Percentiles rank a stretch among this genome's conserved stretches.
These are phyloP conservation scores for Arctopsyche grandis DNA, from an alignment of 1,140 invertebrate genomes.

Conservation along the genomic window DNA sequence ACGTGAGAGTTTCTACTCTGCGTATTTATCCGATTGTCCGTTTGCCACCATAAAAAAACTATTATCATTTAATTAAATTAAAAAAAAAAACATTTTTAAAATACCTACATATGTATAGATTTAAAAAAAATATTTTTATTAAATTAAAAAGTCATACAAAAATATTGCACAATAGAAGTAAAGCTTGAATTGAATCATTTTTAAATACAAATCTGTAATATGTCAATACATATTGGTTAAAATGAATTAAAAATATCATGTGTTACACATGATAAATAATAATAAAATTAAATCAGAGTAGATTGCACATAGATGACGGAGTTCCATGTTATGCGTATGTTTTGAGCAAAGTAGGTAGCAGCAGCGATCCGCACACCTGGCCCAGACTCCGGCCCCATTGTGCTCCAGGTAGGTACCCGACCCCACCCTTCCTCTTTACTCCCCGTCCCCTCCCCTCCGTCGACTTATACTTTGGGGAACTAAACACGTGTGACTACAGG, in stretches of 20 bases:
- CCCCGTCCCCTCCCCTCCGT: background rate
- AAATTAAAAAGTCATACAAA: no score
- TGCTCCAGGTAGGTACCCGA: constrained; percentile 36
- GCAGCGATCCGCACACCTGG: constrained; percentile 38
- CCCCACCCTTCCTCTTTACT: background rate
- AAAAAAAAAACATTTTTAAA: no score
- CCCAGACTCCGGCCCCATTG: constrained; percentile 38
- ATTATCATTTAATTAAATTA: background rate
- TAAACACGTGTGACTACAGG: constrained; percentile 36
- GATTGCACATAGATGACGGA: constrained; percentile 11
- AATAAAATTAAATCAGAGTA: no score
- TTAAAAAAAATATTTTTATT: no score
- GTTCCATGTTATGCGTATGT: constrained; percentile 32
- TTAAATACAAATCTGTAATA: no score
- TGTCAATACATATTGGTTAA: no score
- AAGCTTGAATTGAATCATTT: no score
- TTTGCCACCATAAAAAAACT: background rate
- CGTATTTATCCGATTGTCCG: constrained; percentile 11
- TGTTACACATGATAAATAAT: no score
- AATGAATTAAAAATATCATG: no score
- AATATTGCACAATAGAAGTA: no score
- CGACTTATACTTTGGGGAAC: constrained; percentile 32
- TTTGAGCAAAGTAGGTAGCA: constrained; percentile 36
- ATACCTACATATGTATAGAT: no score
- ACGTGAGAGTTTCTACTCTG: background rate